Evolutionary conservation across 92 coral and sea anemone species (phyloP).

Genomic region (Bergia sp.): DNA sequence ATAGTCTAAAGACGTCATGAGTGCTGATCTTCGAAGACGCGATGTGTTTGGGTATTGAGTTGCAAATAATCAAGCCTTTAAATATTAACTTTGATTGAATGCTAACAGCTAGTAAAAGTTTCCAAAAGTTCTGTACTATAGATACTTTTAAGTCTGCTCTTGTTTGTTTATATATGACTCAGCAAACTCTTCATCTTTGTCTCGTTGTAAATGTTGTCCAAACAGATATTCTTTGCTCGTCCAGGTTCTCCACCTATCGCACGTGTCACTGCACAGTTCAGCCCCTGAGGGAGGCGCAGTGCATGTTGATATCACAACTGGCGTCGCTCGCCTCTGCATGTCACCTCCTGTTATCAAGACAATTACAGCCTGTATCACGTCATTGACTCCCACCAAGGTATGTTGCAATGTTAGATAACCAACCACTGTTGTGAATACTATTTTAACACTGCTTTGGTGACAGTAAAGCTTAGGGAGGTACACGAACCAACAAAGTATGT

Average conservation of each 20-base stretch:
- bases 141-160: neutral
- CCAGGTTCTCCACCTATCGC: conserved; percentile 84
- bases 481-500: no score
- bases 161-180: neutral
- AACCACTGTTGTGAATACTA: neutral
- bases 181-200: neutral
- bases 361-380: conserved; percentile 80
- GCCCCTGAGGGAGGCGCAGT: conserved; percentile 86
- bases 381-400: conserved; percentile 84
- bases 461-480: no score
- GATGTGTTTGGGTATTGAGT: no score
- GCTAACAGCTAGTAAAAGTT: neutral
- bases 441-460: no score
- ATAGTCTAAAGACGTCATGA: no score
- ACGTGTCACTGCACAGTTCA: conserved; percentile 77
- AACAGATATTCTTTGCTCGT: neutral
- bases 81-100: neutral
- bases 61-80: no score
- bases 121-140: no score
- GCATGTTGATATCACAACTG: conserved; percentile 83
- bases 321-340: conserved; percentile 77
- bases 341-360: conserved; percentile 92
- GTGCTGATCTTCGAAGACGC: no score
- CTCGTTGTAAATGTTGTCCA: neutral
- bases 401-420: neutral